These are phyloP conservation scores for Drosophila parthenogenetica DNA, from an alignment of 2,888 invertebrate species.

Conservation along the genomic window DNA sequence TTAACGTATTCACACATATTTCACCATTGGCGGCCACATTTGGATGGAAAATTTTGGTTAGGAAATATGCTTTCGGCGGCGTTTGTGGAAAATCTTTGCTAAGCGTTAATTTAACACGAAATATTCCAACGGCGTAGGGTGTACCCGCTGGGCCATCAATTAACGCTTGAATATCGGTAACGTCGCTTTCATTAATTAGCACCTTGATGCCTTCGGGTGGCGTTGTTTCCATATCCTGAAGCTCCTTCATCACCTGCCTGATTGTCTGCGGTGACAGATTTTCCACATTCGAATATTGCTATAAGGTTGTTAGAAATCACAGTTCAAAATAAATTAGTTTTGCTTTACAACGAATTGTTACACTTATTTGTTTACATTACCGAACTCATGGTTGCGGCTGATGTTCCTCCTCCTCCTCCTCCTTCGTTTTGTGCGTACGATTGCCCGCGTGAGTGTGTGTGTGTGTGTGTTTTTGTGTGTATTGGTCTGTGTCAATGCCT, in stretches of 20 bases:
- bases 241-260: conserved; percentile 93
- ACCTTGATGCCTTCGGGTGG: conserved; percentile 97
- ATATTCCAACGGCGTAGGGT: conserved; percentile 95
- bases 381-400: conserved; percentile 64
- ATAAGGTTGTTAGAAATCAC: background rate
- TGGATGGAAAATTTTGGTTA: conserved; percentile 98
- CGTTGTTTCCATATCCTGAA: conserved; percentile 92
- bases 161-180: conserved; percentile 96
- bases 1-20: conserved; percentile 98
- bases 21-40: conserved; percentile 97
- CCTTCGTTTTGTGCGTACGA: conserved; percentile 23
- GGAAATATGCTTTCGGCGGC: conserved; percentile 96
- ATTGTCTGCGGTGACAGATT: conserved; percentile 97
- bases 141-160: conserved; percentile 98
- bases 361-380: conserved; percentile 69
- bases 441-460: conserved; percentile 5
- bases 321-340: background rate
- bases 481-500: conserved; percentile 2
- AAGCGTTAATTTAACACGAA: conserved; percentile 94
- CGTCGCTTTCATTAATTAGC: conserved; percentile 95
- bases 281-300: conserved; percentile 95
- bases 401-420: conserved; percentile 23
- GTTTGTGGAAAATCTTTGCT: conserved; percentile 96
- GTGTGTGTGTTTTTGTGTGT: conserved; percentile 12
- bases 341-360: background rate